Evolutionary conservation across 2,888 invertebrate species (phyloP), one percentile per base, ranked within the genome.

Genomic region (Theretra japonica): DNA sequence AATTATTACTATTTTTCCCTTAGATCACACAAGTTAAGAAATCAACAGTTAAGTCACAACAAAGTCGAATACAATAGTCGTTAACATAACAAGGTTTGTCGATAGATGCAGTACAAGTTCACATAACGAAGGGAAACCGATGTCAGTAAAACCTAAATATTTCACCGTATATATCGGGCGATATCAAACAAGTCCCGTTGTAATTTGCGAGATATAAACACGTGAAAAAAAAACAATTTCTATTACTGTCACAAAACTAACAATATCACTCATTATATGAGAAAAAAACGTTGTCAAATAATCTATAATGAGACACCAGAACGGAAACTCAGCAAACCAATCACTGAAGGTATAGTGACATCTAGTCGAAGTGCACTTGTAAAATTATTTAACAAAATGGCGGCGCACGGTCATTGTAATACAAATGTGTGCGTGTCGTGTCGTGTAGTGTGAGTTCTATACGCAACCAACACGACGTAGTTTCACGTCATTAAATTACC

Each of bases 91-190:
- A 70, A 23, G 19, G 17, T 28, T 60, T 53, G 15, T 28, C 17
- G 30, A 28, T 70, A 28, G 60, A n/a, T 58, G 17, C 8, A 70
- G 50, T 28, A 68, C 50, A 76, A 77, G 80, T 79, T 77, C 59
- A 80, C 77, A 83, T 76, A 83, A 82, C 65, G 79, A 82, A 77
- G 82, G 81, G 81, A 83, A 83, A 83, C 79, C 68, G 75, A 80
- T 73, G 58, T 41, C 41, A 50, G 62, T 76, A 58, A 58, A 58
- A 23, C 15, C 23, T 23, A 33, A 8, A 53, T 0, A 7, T 59
- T 59, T 65, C 41, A 8, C 41, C 5, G 41, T 41, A 25, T 17
- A 23, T 25, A 23, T 5, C 65, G 65, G 65, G 23, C 48, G 48
- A 65, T 41, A 62, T 33, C n/a, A 53, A 30, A 19, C 77, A 79